Evolutionary conservation across 1,140 invertebrate species (phyloP), one percentile per base, ranked within the genome.

Genomic region (Drosophila lini): DNA sequence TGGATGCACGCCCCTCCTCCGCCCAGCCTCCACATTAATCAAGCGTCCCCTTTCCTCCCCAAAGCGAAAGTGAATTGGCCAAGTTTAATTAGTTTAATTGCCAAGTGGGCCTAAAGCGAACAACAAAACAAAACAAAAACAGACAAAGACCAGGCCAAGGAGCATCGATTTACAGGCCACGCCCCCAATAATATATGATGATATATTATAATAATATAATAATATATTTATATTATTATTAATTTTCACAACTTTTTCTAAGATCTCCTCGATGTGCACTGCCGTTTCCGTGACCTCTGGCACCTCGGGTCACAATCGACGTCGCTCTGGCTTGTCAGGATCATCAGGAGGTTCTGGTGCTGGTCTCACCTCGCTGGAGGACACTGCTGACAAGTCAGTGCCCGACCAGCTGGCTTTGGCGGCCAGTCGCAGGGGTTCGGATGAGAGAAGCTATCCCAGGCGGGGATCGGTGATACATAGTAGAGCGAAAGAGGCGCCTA

Each of bases 11-110:
- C 74, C 48, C 60, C 45, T 22, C 16, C 50, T 38, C 19, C 41
- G 16, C 9, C 28, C 50, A n/a, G 13, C 28, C 47, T 31, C 25
- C 47, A n/a, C 25, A 28, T 31, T 48, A 31, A 31, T 48, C 47
- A 48, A 31, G 11, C 9, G 15, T n/a, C 45, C 22, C 11, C 6
- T 11, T 8, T 16, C n/a, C 65, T 13, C n/a, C 1, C 8, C 32
- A 55, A 78, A 84, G 84, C 80, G 84, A 89, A 89, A 89, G 85
- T 70, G 70, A 84, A 78, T 74, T 62, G 48, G 53, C 19, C 8
- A 32, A 19, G 45, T 68, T 80, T 89, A 88, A 89, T 89, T 89
- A 84, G 65, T 75, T 90, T 88, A 89, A 89, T 88, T 83, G 69
- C 67, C 41, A 79, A 67, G 67, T 50, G 64, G 52, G 38, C 44